phyloP scores from a whole-genome alignment of 2,113 vertebrate genomes.

The Rhinoptilus africanus region DNA sequence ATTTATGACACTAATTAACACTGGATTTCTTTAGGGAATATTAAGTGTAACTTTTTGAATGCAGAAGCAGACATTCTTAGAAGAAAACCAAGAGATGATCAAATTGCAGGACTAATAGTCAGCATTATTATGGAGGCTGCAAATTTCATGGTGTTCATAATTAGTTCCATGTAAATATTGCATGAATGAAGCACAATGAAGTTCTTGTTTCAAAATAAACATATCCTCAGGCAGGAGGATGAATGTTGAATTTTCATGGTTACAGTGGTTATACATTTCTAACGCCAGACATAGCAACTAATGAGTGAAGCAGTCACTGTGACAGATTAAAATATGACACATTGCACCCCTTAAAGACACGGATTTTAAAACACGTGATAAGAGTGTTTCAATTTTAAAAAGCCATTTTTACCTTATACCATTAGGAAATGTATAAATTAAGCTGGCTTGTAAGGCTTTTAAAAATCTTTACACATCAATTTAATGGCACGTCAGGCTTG shows the following conservation, averaged over 20 bases:
- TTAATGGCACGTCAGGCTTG: conserved; percentile 20
- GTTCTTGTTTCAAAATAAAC: neutral
- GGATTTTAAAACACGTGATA: conserved; percentile 3
- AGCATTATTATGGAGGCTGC: neutral
- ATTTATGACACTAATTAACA: neutral
- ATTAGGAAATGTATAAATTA: conserved; percentile 48
- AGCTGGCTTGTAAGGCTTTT: neutral
- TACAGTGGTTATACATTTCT: neutral
- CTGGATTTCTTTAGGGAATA: neutral
- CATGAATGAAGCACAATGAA: neutral
- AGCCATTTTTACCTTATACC: conserved; percentile 11
- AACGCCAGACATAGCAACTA: neutral
- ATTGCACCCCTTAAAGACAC: neutral
- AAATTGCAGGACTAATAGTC: neutral
- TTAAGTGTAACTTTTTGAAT: neutral
- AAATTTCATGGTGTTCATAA: neutral
- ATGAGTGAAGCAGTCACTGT: neutral
- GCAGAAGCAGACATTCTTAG: neutral
- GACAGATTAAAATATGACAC: conserved; percentile 2
- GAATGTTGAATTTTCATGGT: neutral
- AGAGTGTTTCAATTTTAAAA: neutral
- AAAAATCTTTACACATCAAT: conserved; percentile 28
- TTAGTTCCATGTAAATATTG: neutral
- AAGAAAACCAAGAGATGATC: neutral
- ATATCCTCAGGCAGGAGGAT: neutral